A percentile compares a stretch with the other conserved stretches of the same genome.
Evolutionary conservation across 2,888 invertebrate genomes (phyloP).

Genomic region (Pyrocoelia pectoralis): DNA sequence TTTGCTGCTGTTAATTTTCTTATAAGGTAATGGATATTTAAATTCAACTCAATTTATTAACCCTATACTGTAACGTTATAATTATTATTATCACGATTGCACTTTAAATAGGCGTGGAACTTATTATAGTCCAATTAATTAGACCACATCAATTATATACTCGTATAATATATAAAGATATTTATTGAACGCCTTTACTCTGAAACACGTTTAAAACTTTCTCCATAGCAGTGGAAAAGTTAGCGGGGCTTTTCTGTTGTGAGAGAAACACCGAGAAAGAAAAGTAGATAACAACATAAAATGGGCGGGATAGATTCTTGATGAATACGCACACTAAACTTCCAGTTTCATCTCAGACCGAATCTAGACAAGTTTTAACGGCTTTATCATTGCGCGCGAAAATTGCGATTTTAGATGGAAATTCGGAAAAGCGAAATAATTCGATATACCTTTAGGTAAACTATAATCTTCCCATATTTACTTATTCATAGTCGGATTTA

Average conservation of each 20-base stretch:
- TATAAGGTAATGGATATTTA: no score
- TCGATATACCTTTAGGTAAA: no score
- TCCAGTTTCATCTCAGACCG: conserved; percentile 35
- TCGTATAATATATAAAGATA: conserved; percentile 25
- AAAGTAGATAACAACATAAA: conserved; percentile 46
- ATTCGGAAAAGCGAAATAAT: no score
- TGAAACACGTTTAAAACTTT: conserved; percentile 39
- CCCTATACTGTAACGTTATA: no score
- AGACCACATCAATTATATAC: no score
- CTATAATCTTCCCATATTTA: conserved; percentile 7
- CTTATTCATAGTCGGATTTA: conserved; percentile 26
- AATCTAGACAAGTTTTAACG: conserved; percentile 42
- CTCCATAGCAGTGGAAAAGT: conserved; percentile 35
- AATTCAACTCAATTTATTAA: no score
- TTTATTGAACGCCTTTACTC: conserved; percentile 31
- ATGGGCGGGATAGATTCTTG: conserved; percentile 43
- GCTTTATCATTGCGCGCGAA: conserved; percentile 34
- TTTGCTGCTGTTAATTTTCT: no score
- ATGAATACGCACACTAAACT: conserved; percentile 41
- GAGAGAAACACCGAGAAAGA: conserved; percentile 36
- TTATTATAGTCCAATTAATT: no score
- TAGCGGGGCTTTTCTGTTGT: conserved; percentile 25
- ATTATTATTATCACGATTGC: no score
- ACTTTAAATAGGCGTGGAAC: no score
- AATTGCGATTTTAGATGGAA: no score